These are phyloP conservation scores for Dynastes grantii DNA, from an alignment of 2,888 invertebrate species.

Conservation along the genomic window DNA sequence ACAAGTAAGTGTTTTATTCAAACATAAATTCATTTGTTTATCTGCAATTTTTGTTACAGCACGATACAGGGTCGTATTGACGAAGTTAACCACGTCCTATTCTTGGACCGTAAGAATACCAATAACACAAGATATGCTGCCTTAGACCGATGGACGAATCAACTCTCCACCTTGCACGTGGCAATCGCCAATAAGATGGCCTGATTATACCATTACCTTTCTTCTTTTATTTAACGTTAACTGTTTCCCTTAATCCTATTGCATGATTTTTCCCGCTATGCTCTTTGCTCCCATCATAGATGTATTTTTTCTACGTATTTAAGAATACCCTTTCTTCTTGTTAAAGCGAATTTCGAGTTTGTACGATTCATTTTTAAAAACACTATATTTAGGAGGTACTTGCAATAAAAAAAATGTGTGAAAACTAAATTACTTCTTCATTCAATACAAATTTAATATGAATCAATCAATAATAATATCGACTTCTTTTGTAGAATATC, in stretches of 20 bases:
- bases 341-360: too few relatives aligned
- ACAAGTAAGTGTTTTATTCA: constrained; percentile 81
- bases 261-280: background rate
- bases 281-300: too few relatives aligned
- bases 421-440: background rate
- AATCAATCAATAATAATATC: constrained; percentile 9
- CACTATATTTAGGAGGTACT: constrained; percentile 3
- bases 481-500: constrained; percentile 36
- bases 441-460: background rate
- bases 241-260: background rate
- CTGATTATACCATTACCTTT: constrained; percentile 43
- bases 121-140: constrained; percentile 92
- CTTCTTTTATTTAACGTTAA: constrained; percentile 1
- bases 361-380: background rate
- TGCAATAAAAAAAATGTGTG: constrained; percentile 7
- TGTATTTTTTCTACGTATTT: too few relatives aligned
- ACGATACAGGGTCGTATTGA: constrained; percentile 91
- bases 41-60: constrained; percentile 70
- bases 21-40: background rate
- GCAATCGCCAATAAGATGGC: constrained; percentile 94
- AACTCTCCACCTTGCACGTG: constrained; percentile 89
- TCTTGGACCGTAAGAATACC: constrained; percentile 85
- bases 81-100: constrained; percentile 95
- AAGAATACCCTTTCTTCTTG: too few relatives aligned
- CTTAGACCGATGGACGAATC: constrained; percentile 96